phyloP scores from a whole-genome alignment of 2,797 vertebrate genomes.

The Monodelphis domestica region DNA sequence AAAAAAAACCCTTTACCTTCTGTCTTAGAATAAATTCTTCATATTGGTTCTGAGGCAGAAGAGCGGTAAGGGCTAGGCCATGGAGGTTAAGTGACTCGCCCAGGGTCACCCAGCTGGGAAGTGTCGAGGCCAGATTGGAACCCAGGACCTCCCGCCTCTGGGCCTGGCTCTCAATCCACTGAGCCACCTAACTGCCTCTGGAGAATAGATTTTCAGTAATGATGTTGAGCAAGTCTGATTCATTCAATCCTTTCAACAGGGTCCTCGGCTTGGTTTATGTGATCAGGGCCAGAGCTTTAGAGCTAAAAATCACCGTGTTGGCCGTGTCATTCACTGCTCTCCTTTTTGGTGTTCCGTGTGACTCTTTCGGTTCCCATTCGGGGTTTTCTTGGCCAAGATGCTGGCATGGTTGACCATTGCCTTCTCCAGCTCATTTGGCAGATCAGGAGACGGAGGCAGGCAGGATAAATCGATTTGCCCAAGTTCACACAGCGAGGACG shows the following conservation, averaged over 20 bases:
- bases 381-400: background rate
- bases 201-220: constrained; percentile 53
- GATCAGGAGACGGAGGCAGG: background rate
- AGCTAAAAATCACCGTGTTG: background rate
- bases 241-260: constrained; percentile 20
- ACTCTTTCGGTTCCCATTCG: background rate
- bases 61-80: too few species aligned
- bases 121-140: too few species aligned
- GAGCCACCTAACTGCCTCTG: too few species aligned
- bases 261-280: background rate
- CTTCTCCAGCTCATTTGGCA: background rate
- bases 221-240: constrained; percentile 21
- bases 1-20: too few species aligned
- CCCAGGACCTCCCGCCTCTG: too few species aligned
- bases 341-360: background rate
- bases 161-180: too few species aligned
- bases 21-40: too few species aligned
- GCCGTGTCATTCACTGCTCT: background rate
- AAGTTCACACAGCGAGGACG: background rate
- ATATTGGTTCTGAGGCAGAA: too few species aligned
- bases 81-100: too few species aligned
- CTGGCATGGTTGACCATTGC: background rate
- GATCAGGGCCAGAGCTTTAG: background rate
- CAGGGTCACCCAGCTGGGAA: too few species aligned
- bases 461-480: background rate